Conservation (phyloP, 2,888 invertebrate species). For the Lordiphosa andalusiaca region DNA sequence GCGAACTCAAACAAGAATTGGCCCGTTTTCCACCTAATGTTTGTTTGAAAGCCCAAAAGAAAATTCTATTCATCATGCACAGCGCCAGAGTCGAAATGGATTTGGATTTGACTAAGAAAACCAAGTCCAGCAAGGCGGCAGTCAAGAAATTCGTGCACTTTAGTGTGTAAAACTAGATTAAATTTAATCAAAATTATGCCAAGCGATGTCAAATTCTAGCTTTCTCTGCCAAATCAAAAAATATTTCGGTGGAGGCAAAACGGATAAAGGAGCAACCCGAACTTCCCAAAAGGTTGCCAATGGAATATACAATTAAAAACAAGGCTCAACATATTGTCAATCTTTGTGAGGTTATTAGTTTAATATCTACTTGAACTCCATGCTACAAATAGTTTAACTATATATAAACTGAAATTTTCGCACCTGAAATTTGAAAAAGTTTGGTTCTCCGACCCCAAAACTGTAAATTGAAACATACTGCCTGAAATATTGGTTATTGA, state of each 20-base stretch:
- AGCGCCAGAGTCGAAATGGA: background rate
- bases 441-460: no score
- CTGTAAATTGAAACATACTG: no score
- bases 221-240: constrained; percentile 6
- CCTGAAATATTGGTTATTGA: no score
- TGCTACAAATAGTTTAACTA: no score
- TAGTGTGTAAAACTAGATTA: background rate
- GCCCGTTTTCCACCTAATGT: background rate
- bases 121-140: background rate
- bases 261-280: no score
- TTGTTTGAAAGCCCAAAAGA: constrained; percentile 7
- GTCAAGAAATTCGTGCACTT: constrained; percentile 13
- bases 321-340: constrained; percentile 11
- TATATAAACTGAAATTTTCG: no score
- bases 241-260: background rate
- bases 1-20: constrained; percentile 7
- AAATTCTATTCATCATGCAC: constrained; percentile 9
- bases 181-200: background rate
- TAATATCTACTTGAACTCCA: no score
- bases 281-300: background rate
- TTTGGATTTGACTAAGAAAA: background rate
- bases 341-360: constrained; percentile 1
- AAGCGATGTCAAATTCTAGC: constrained; percentile 5
- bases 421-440: no score
- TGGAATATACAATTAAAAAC: background rate